Evolutionary conservation across 2,113 vertebrate species (phyloP), one percentile per base, ranked within the genome.

Genomic region (Brachyhypopomus gauderio): DNA sequence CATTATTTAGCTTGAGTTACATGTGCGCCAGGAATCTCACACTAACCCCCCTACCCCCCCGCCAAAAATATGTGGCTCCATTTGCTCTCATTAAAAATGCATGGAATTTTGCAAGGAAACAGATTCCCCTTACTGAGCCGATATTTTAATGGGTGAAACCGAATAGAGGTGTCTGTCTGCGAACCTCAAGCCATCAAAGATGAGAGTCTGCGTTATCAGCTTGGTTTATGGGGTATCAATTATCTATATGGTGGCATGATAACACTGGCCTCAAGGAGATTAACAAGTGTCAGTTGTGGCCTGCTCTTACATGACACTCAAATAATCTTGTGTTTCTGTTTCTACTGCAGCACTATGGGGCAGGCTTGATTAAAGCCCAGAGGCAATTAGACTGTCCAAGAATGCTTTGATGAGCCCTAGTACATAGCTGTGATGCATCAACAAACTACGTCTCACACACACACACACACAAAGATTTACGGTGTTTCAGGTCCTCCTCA

Each of bases 41-140:
- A 55, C 74, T 75, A 52, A 78, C 71, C 71, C 6, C 45, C 45
- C 45, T 48, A 48, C 45, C 45, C 45, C 45, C 45, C 45, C 9
- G 1, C 12, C 9, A 55, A 79, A 83, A 85, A 84, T 75, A 72
- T 77, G 64, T 62, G 22, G 67, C 77, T 77, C 69, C 85, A 82
- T 88, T 88, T 88, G 82, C 82, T 75, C 78, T 84, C 83, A 90
- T 89, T 64, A 89, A 83, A 88, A 73, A 84, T 88, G 79, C 19
- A 87, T 83, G 25, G 14, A 48, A 52, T 84, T 72, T 80, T 58
- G 56, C 45, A 27, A 36, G 30, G 20, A 70, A 76, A 80, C 71
- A 78, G 41, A 72, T 78, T 85, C 52, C 59, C 77, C 73, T 74
- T 77, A 75, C 80, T 82, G 63, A 83, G 80, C 67, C 83, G 77